Evolutionary conservation across 2,797 vertebrate species (phyloP).

Genomic region (Peromyscus nudipes): DNA sequence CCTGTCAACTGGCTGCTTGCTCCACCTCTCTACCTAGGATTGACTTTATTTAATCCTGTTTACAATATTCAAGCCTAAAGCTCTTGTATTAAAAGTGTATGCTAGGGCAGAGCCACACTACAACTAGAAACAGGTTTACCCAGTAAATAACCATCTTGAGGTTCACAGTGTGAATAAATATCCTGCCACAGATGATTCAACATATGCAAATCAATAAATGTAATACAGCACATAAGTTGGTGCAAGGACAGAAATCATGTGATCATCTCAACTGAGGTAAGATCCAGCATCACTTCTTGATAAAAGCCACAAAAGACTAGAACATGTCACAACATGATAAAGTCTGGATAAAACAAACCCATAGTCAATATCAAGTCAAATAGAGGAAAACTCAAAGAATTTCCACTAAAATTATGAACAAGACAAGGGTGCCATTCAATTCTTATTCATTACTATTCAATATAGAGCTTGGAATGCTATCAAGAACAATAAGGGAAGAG

Average conservation of each 20-base stretch:
- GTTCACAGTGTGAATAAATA: not conserved
- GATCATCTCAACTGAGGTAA: not conserved
- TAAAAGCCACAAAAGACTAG: not conserved
- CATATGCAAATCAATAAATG: not conserved
- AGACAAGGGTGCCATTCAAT: not conserved
- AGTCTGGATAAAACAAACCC: not conserved
- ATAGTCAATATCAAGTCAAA: not conserved
- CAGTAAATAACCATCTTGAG: too few species aligned
- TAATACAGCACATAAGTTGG: not conserved
- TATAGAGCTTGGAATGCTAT: not conserved
- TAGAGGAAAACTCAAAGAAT: not conserved
- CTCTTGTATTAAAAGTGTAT: too few species aligned
- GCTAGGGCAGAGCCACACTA: too few species aligned
- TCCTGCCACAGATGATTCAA: not conserved
- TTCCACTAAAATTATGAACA: not conserved
- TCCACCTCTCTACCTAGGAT: too few species aligned
- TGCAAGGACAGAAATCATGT: not conserved
- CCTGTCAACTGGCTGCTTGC: too few species aligned
- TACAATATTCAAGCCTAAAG: too few species aligned
- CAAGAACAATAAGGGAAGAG: not conserved
- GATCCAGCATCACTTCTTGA: not conserved
- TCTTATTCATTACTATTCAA: not conserved
- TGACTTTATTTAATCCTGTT: too few species aligned
- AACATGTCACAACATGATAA: not conserved
- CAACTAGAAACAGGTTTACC: too few species aligned